Percentiles rank a stretch among this genome's conserved stretches.
These are phyloP conservation scores for Karalla daura DNA, from an alignment of 2,797 vertebrate species.

Conservation along the genomic window DNA sequence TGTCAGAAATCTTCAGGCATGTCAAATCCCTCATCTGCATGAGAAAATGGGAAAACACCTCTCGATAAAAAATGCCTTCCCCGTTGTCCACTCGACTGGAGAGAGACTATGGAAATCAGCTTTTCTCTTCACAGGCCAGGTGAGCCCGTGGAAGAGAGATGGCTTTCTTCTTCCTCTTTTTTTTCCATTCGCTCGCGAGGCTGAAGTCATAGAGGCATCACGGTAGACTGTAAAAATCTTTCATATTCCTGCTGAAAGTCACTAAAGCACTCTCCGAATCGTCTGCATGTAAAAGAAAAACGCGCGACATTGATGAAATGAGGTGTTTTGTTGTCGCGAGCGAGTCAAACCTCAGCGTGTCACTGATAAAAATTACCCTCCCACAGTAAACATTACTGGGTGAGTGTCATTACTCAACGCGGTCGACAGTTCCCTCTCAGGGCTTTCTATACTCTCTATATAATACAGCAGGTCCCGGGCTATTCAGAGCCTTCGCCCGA, in stretches of 20 bases:
- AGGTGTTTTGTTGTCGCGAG: conserved; percentile 10
- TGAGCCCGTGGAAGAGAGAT: conserved; percentile 43
- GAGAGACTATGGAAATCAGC: conserved; percentile 56
- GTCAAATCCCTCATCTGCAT: conserved; percentile 73
- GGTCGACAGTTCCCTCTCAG: conserved; percentile 1
- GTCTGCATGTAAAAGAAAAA: not conserved
- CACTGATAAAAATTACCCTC: conserved; percentile 32
- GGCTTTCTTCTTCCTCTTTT: conserved; percentile 49
- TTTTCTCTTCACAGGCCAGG: conserved; percentile 17
- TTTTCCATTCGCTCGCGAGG: conserved; percentile 24
- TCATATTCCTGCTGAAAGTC: not conserved
- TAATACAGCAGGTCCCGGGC: not conserved
- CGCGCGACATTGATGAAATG: conserved; percentile 12
- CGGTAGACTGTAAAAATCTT: not conserved
- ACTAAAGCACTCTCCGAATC: not conserved
- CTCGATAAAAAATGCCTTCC: conserved; percentile 48
- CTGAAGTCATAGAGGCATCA: conserved; percentile 25
- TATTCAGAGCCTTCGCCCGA: not conserved
- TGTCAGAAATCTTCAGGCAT: conserved; percentile 55
- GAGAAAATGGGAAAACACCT: conserved; percentile 68
- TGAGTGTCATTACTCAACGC: conserved; percentile 23
- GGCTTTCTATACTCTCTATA: not conserved
- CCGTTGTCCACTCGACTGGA: conserved; percentile 54
- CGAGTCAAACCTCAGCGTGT: conserved; percentile 32
- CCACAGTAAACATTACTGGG: conserved; percentile 13